Evolutionary conservation across 2,797 vertebrate genomes (phyloP), one percentile per base, ranked within the genome.

Genomic region (Poecilia wingei): DNA sequence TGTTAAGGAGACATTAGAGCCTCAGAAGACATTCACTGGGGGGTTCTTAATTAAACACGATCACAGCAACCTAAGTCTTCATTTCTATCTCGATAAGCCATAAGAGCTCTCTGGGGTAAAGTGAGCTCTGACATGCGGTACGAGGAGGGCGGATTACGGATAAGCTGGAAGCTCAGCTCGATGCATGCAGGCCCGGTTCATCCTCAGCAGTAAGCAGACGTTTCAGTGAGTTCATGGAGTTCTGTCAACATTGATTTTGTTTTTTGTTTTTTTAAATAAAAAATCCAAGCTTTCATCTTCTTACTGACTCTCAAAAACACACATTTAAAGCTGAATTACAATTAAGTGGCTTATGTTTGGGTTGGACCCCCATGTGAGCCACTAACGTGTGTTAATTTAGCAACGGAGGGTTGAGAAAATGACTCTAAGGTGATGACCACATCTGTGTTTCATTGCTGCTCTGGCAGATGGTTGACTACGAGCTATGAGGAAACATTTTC

Each of bases 21-120:
- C 79, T 75, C 57, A 57, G 71, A 74, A 81, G 74, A 47, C 82
- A 72, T 83, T 85, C 85, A 85, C 77, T 45, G 49, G 8, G 86
- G 81, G 77, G 79, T 80, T 91, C 82, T 88, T 93, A 93, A 93
- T 94, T 91, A 92, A 93, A 92, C 89, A 85, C 77, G 86, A 94
- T 93, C 84, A 83, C 82, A 53, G 8, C 82, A 41, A 85, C 51
- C 80, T 87, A 86, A 84, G 86, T 90, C 87, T 82, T 87, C 64
- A 90, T 86, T 87, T 78, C 84, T 81, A 84, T 86, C 89, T 84
- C 74, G 89, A 92, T 91, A 90, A 92, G 83, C 84, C 75, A 72
- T 87, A 79, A 88, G 90, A 87, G 89, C 86, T 91, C 92, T 89
- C 89, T 68, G 70, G 91, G 79, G 91, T 84, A 83, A 86, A 87